Conservation (phyloP, 2,797 vertebrate species). For the Leptatherina wallacei region DNA sequence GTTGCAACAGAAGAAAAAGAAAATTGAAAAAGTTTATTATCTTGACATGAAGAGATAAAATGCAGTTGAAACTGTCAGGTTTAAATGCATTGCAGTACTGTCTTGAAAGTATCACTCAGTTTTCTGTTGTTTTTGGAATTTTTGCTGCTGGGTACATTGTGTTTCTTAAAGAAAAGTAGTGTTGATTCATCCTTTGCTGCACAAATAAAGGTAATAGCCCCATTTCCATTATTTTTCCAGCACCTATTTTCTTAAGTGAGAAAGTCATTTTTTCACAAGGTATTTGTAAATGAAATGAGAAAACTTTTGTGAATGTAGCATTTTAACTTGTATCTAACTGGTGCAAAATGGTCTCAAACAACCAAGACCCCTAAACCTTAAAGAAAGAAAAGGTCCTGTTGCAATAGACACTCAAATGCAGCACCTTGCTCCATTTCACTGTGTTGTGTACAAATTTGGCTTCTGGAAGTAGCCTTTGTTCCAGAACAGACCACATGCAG, state of each 20-base stretch:
- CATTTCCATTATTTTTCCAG: neutral
- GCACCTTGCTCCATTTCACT: conserved; percentile 1
- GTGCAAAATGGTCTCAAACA: neutral
- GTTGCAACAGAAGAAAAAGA: neutral
- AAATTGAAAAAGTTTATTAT: neutral
- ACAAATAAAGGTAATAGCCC: neutral
- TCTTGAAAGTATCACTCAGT: neutral
- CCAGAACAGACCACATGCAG: conserved; percentile 35
- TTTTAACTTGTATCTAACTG: conserved; percentile 2
- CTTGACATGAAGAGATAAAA: conserved; percentile 2
- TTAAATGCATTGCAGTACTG: neutral
- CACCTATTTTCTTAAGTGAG: neutral
- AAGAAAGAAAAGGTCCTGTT: neutral
- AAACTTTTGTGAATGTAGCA: neutral
- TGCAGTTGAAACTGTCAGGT: neutral
- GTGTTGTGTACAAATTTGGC: neutral
- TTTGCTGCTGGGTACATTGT: too few relatives aligned
- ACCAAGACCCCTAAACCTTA: neutral
- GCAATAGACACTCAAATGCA: neutral
- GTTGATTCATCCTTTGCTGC: neutral
- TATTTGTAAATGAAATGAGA: neutral
- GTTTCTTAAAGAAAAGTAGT: too few relatives aligned
- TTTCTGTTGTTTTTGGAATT: too few relatives aligned
- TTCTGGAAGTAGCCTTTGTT: conserved; percentile 35
- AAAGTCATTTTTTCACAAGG: neutral